Evolutionary conservation across 1,140 invertebrate genomes (phyloP).

Genomic region (Rhagoletis pomonella): DNA sequence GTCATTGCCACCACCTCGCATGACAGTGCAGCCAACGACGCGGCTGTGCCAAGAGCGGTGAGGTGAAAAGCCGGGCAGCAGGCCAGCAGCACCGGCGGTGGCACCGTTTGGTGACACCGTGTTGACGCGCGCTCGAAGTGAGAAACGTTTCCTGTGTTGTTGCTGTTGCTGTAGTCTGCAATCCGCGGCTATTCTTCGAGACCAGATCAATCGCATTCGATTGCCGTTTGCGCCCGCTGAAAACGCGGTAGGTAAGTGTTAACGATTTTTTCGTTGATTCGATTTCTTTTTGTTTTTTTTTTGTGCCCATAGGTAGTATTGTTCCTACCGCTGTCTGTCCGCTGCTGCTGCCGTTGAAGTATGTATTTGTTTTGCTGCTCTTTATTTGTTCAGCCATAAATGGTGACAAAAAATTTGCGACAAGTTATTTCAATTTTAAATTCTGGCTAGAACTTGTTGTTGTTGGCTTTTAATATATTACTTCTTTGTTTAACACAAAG

Average conservation of each 20-base stretch:
- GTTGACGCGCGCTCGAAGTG: constrained; percentile 1
- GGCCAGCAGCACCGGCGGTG: neutral
- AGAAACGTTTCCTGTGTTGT: constrained; percentile 37
- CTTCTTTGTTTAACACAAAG: neutral
- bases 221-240: constrained; percentile 12
- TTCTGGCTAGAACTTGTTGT: neutral
- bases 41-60: neutral
- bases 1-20: constrained; percentile 48
- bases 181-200: neutral
- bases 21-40: neutral
- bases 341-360: neutral
- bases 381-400: constrained; percentile 19
- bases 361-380: constrained; percentile 9
- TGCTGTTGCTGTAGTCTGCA: neutral
- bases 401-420: constrained; percentile 43
- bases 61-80: constrained; percentile 13
- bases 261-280: neutral
- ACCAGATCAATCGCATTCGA: constrained; percentile 52
- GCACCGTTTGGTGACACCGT: neutral
- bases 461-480: neutral
- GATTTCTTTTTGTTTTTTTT: neutral
- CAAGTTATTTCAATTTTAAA: constrained; percentile 50
- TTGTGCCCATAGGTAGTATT: neutral
- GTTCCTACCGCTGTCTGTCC: neutral
- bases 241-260: constrained; percentile 52